These are phyloP conservation scores for Calonectris borealis DNA, from an alignment of 2,113 vertebrate species.

Conservation along the genomic window DNA sequence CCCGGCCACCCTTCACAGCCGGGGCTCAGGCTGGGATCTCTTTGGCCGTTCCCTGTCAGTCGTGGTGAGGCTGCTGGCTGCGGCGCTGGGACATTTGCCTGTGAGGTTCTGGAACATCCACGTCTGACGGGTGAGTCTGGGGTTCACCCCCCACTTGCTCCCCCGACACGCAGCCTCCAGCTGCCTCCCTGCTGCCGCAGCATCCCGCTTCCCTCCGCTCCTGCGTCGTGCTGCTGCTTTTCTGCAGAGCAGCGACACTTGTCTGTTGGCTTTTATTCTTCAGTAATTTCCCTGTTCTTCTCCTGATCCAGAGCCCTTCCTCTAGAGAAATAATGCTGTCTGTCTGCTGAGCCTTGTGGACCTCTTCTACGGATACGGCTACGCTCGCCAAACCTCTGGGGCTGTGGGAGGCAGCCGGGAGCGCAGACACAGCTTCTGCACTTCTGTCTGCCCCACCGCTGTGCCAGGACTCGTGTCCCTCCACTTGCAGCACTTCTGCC, in stretches of 20 bases:
- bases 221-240: fast-evolving
- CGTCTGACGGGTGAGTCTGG: fast-evolving
- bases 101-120: background rate
- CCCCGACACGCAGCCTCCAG: fast-evolving
- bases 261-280: background rate
- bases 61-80: background rate
- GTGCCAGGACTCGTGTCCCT: background rate
- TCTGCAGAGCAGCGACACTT: background rate
- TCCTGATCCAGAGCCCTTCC: background rate
- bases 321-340: background rate
- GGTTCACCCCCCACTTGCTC: background rate
- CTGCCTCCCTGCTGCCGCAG: background rate
- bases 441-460: background rate
- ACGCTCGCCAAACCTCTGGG: too few relatives aligned
- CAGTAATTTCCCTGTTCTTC: background rate
- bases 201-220: background rate
- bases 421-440: background rate
- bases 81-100: fast-evolving
- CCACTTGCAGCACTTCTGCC: background rate
- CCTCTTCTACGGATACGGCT: fast-evolving
- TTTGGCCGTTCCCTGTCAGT: background rate
- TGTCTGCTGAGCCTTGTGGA: background rate
- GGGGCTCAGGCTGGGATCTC: background rate
- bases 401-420: background rate
- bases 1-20: fast-evolving